These are phyloP conservation scores for Callospermophilus lateralis DNA, from an alignment of 2,113 vertebrate species.

Conservation along the genomic window DNA sequence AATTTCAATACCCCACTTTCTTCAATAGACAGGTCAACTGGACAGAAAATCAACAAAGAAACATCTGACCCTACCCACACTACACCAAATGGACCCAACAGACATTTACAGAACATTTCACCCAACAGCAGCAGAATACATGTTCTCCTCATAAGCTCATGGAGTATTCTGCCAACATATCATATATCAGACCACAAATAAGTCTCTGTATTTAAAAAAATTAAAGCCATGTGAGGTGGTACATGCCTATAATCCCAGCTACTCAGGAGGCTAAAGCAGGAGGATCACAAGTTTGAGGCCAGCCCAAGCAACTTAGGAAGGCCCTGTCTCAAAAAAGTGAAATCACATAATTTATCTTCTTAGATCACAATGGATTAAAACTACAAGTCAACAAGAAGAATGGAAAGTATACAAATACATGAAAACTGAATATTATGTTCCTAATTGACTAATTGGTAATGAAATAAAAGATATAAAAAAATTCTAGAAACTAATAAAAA, in stretches of 20 bases:
- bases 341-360: not conserved
- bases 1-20: not conserved
- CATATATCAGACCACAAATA: not conserved
- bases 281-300: too few species aligned
- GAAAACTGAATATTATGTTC: not conserved
- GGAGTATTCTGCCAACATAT: not conserved
- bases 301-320: too few species aligned
- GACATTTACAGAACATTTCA: not conserved
- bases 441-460: not conserved
- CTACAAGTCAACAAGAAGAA: not conserved
- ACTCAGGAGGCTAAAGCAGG: too few species aligned
- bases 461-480: not conserved
- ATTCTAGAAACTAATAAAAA: not conserved
- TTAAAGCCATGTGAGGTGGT: not conserved
- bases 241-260: too few species aligned
- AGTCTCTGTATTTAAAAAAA: not conserved
- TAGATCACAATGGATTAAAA: not conserved
- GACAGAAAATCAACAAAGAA: not conserved
- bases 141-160: not conserved
- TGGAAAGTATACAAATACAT: not conserved
- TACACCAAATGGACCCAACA: not conserved
- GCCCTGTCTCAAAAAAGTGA: not conserved
- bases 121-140: not conserved
- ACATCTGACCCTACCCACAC: not conserved
- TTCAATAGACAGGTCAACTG: not conserved